Percentiles rank a stretch among this genome's conserved stretches.
phyloP scores from a whole-genome alignment of 1,140 invertebrate species.

The Euura lappo region DNA sequence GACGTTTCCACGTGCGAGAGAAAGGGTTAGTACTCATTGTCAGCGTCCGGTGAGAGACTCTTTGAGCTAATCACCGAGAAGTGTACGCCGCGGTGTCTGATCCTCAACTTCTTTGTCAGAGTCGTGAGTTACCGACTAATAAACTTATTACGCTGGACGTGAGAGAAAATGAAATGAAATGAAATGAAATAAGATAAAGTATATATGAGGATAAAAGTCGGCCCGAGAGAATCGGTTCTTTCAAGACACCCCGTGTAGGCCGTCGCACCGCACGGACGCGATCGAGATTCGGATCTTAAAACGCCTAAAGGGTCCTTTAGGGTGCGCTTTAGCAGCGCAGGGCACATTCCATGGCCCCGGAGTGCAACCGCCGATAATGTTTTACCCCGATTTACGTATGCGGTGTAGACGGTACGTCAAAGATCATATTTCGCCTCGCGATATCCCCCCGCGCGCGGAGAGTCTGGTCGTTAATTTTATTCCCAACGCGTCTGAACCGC shows the following conservation, averaged over 20 bases:
- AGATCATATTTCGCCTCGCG: constrained; percentile 2
- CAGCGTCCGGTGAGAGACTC: too few species aligned
- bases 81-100: too few species aligned
- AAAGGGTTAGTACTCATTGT: too few species aligned
- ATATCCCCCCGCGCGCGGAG: neutral
- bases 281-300: constrained; percentile 5
- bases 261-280: neutral
- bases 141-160: too few species aligned
- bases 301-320: constrained; percentile 3
- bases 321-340: neutral
- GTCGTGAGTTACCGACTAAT: too few species aligned
- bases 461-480: neutral
- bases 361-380: neutral
- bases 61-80: too few species aligned
- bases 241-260: neutral
- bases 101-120: too few species aligned
- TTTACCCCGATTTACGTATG: neutral
- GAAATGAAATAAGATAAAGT: too few species aligned
- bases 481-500: neutral
- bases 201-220: too few species aligned
- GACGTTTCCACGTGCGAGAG: too few species aligned
- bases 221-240: neutral
- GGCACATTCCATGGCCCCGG: neutral
- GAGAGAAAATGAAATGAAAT: too few species aligned
- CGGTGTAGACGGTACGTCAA: neutral